Conservation (phyloP, 2,797 vertebrate genomes). For the Trachops cirrhosus region DNA sequence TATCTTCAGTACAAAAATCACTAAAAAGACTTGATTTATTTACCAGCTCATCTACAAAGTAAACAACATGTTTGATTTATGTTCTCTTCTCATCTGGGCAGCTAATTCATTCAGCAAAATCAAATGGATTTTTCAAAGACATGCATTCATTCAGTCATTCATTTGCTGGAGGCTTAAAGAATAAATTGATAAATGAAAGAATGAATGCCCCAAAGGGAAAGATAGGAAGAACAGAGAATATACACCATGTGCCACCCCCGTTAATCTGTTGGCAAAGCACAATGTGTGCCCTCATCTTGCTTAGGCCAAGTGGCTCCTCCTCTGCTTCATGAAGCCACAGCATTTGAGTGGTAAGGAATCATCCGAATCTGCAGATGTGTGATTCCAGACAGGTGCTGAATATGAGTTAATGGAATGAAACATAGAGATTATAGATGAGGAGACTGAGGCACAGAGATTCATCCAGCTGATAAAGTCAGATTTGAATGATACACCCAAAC, state of each 20-base stretch:
- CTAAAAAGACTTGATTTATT: background rate
- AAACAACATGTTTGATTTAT: background rate
- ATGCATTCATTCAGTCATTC: background rate
- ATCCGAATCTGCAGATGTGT: background rate
- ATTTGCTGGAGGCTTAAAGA: background rate
- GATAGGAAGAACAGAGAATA: background rate
- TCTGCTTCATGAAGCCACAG: background rate
- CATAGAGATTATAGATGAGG: background rate
- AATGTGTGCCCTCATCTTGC: background rate
- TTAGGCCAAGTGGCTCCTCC: background rate
- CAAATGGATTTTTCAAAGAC: background rate
- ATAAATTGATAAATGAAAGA: background rate
- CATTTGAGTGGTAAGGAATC: background rate
- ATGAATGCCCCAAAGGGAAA: background rate
- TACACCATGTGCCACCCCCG: background rate
- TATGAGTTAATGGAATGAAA: background rate
- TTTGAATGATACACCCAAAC: background rate
- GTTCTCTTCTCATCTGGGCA: background rate
- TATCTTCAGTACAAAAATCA: background rate
- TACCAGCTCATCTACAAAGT: background rate
- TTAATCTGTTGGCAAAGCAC: background rate
- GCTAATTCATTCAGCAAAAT: background rate
- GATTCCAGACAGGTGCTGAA: background rate
- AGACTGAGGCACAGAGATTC: background rate
- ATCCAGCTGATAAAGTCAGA: background rate